A percentile compares a stretch with the other conserved stretches of the same genome.
phyloP scores from a whole-genome alignment of 2,113 vertebrate genomes.

The Dicrurus megarhynchus region DNA sequence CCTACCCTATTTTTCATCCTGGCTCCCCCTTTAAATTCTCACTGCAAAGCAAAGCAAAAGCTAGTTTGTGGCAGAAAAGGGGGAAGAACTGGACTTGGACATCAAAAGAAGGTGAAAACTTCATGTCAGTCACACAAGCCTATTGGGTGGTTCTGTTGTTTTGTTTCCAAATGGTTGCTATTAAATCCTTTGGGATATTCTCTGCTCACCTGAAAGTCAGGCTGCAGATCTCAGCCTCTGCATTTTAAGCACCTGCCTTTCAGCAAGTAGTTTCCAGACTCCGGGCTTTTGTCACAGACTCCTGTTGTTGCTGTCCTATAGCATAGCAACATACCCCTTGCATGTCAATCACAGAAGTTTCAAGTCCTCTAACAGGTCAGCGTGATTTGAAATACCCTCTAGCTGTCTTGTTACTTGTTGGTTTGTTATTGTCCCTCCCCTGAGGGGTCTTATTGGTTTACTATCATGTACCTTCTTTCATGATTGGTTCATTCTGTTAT shows the following conservation, averaged over 20 bases:
- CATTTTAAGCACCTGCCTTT: neutral
- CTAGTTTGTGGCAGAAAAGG: neutral
- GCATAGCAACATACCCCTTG: too few species aligned
- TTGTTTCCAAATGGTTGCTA: neutral
- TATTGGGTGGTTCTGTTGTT: neutral
- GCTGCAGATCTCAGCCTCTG: neutral
- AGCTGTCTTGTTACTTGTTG: too few species aligned
- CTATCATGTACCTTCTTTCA: too few species aligned
- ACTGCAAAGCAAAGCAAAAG: neutral
- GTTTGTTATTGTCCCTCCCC: too few species aligned
- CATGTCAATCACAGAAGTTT: too few species aligned
- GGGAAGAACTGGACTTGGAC: neutral
- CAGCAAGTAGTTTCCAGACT: neutral
- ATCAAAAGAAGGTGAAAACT: neutral
- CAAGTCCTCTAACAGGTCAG: too few species aligned
- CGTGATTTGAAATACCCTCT: too few species aligned
- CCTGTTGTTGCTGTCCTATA: too few species aligned
- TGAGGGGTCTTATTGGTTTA: too few species aligned
- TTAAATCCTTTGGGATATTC: neutral
- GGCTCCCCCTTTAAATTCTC: neutral
- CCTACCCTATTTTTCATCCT: neutral
- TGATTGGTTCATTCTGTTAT: too few species aligned
- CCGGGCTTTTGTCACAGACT: neutral
- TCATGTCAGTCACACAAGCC: neutral
- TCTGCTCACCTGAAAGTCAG: neutral